A percentile compares a stretch with the other conserved stretches of the same genome.
Conservation (phyloP, 1,140 invertebrate genomes). For the Lepidotrigona ventralis region DNA sequence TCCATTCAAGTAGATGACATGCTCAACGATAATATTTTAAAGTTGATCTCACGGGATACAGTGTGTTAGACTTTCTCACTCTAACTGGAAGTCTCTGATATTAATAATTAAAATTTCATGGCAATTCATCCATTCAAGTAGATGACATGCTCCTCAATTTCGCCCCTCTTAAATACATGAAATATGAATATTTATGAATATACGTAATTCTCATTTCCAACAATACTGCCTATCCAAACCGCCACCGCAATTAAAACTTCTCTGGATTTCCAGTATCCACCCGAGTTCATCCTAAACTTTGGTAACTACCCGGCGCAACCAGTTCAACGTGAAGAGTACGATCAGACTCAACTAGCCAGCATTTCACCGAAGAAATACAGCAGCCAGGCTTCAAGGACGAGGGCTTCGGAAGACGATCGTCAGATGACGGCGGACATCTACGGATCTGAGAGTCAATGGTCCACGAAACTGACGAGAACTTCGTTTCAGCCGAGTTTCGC, state of each 20-base stretch:
- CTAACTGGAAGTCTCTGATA: background rate
- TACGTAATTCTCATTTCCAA: background rate
- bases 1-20: background rate
- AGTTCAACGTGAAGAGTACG: slow-evolving; percentile 62
- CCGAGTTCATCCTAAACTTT: slow-evolving; percentile 75
- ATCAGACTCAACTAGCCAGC: slow-evolving; percentile 66
- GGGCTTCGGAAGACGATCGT: background rate
- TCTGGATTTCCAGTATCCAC: slow-evolving; percentile 65
- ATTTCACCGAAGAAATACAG: slow-evolving; percentile 57
- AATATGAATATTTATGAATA: background rate
- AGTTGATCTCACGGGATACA: background rate
- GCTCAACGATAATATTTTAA: background rate
- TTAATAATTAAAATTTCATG: no score
- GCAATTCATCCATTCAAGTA: no score
- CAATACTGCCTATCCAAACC: background rate
- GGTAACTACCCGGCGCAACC: slow-evolving; percentile 51
- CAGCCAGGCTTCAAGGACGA: slow-evolving; percentile 35
- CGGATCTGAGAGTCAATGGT: slow-evolving; percentile 83
- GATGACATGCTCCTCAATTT: background rate
- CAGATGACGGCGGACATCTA: slow-evolving; percentile 71
- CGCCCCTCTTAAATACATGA: background rate
- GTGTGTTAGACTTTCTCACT: background rate
- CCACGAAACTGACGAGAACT: slow-evolving; percentile 81
- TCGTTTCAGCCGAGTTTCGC: slow-evolving; percentile 82
- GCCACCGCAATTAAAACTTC: background rate